These are phyloP conservation scores for Ceuthmochares aereus DNA, from an alignment of 2,113 vertebrate genomes.

Conservation along the genomic window DNA sequence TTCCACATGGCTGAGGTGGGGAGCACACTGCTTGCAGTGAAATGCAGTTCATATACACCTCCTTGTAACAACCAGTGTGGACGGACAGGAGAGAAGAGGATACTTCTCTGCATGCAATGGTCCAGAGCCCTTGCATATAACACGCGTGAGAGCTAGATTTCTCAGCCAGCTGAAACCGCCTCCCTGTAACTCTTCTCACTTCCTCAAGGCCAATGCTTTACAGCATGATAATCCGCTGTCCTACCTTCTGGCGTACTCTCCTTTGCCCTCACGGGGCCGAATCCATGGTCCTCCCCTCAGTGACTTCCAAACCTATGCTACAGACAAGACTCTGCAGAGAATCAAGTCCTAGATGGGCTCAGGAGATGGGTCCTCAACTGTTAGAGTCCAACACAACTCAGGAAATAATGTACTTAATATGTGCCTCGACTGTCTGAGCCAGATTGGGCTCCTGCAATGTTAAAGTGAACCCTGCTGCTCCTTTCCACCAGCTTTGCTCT, in stretches of 20 bases:
- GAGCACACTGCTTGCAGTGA: not conserved
- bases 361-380: not conserved
- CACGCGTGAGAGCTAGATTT: not conserved
- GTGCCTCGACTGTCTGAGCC: not conserved
- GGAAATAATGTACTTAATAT: not conserved
- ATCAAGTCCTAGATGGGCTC: not conserved
- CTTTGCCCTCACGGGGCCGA: not conserved
- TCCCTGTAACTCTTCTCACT: not conserved
- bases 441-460: not conserved
- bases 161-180: not conserved
- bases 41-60: not conserved
- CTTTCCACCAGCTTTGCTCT: not conserved
- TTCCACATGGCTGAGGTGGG: not conserved
- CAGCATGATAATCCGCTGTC: not conserved
- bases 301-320: not conserved
- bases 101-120: not conserved
- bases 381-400: not conserved
- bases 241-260: not conserved
- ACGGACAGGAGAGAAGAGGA: not conserved
- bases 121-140: not conserved
- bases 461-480: not conserved
- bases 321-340: not conserved
- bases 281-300: not conserved
- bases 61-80: not conserved
- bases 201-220: not conserved